Evolutionary conservation across 1,140 invertebrate species (phyloP), one percentile per base, ranked within the genome.

Genomic region (Danaus plexippus): DNA sequence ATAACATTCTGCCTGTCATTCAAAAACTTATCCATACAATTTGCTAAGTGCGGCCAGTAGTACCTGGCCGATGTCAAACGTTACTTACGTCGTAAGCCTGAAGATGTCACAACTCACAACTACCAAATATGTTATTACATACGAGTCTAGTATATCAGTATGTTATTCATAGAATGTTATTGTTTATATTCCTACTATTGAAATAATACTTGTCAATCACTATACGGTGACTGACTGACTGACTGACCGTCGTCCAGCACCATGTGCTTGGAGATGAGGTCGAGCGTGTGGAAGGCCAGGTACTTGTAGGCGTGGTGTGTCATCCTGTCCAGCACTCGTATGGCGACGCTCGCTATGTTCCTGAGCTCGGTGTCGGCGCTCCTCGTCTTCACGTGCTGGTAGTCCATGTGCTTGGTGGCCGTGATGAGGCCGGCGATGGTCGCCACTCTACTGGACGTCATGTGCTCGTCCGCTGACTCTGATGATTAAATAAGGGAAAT

Each of bases 221-320:
- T 32, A 32, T 32, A 6, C 7, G 22, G 15, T 15, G 15, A 15
- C 22, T 13, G 15, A 52, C 42, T n/a, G 10, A 2, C 10, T 8
- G 11, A 58, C 66, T 60, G 12, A 80, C 77, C 71, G 51, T 81
- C 80, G 1, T 72, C 66, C 11, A 66, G 45, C 42, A 74, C 64
- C 0, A 80, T 59, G 9, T 66, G 59, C 1, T 62, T 52, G 1
- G 61, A 59, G 12, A 77, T 18, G 3, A 48, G 32, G 7, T 10
- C 11, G 11, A 77, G 60, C 47, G 69, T 32, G 15, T 53, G 12
- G 60, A 61, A 67, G 9, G 80, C 77, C 9, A 80, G 69, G 52
- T 64, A 69, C 56, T 68, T 54, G 57, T 51, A 57, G 1, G 63
- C 57, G 53, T 51, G 58, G 55, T 69, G 71, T 48, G 57, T 9